Percentiles rank a stretch among this genome's conserved stretches.
Conservation (phyloP, 2,113 vertebrate species). For the Zosterops lateralis region DNA sequence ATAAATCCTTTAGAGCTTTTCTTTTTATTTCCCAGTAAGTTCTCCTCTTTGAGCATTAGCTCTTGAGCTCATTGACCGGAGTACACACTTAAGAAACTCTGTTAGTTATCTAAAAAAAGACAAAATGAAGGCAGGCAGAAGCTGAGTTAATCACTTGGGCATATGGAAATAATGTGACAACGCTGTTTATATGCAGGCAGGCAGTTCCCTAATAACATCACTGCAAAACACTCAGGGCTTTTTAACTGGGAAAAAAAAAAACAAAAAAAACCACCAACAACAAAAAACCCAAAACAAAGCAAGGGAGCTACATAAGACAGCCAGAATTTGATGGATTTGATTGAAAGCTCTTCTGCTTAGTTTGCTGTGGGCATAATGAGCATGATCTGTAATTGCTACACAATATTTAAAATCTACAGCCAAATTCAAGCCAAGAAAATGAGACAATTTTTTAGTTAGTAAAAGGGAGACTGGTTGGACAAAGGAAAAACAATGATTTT, state of each 20-base stretch:
- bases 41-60: not conserved
- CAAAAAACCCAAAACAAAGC: not conserved
- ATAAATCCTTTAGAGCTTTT: not conserved
- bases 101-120: not conserved
- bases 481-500: not conserved
- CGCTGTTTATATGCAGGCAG: not conserved
- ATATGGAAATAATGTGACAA: constrained; percentile 12
- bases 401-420: not conserved
- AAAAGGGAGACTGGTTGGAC: not conserved
- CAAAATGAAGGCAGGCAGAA: not conserved
- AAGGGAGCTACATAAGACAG: not conserved
- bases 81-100: not conserved
- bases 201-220: not conserved
- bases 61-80: constrained; percentile 9
- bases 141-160: not conserved
- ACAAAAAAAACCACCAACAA: no score
- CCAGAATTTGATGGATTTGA: not conserved
- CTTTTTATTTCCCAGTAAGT: not conserved
- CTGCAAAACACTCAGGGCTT: not conserved
- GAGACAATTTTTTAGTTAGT: not conserved
- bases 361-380: not conserved
- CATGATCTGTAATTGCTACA: not conserved
- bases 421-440: not conserved
- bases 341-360: not conserved
- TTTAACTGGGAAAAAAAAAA: not conserved